Base-by-base conservation (phyloP, 2,797 vertebrate genomes). In the Pangasius djambal region DNA sequence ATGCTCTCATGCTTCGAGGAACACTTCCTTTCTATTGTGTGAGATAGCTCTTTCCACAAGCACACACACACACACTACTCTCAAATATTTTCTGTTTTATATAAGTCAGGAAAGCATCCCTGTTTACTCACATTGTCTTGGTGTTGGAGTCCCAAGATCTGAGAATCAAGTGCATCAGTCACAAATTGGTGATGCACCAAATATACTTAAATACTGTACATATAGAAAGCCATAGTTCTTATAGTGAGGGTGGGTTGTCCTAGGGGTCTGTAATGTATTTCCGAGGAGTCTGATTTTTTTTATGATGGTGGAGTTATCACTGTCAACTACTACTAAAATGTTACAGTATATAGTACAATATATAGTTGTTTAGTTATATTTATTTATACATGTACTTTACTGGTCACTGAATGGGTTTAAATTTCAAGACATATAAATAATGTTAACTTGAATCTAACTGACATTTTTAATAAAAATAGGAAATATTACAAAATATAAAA, bases 101-200 rank as follows among this genome's bases (percentile, higher is more conserved):
- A 90, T 89, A 90, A 89, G 74, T 83, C 37, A 90, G 90, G 88
- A 92, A 92, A 89, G 82, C 88, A 90, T 92, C 57, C 15, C 63
- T 88, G 67, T 92, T 90, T 88, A 90, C 82, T 86, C 88, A 87
- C 85, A 89, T 91, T 90, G 89, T 92, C 88, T 90, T 88, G 85
- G 81, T 87, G 85, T 85, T 90, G 37, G 77, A 83, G 74, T 85
- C 61, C 70, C 59, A 88, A 83, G 86, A 90, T 88, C 84, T 84
- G 88, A 90, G 65, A 87, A 75, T 75, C 20, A 55, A 50, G 9
- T 52, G 86, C 86, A 81, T 79, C 55, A 81, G 57, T 67, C 44
- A 48, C 74, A 65, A 61, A 75, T 83, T 77, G 79, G 75, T 87
- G 48, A 57, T 34, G 69, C 69, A 81, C 34, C 10, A 10, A 7